Conservation (phyloP, 2,113 vertebrate species). For the Archilochus colubris region DNA sequence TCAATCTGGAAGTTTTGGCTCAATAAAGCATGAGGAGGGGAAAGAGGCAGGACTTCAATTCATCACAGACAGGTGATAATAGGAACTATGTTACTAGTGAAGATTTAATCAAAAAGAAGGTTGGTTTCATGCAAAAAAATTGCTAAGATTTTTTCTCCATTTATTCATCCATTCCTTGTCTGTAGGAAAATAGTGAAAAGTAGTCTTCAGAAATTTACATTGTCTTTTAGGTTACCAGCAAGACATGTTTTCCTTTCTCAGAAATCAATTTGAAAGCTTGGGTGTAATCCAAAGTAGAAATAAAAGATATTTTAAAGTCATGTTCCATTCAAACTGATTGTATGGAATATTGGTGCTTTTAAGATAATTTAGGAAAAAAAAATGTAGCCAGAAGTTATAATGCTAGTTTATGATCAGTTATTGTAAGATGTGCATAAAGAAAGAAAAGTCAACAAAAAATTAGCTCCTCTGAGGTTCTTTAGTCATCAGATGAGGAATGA, state of each 20-base stretch:
- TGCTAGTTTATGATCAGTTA: background rate
- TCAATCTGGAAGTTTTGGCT: background rate
- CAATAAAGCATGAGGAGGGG: background rate
- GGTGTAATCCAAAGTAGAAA: background rate
- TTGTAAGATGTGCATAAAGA: fast-evolving
- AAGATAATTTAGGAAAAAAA: background rate
- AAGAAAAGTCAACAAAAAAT: background rate
- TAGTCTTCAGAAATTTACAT: background rate
- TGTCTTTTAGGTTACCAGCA: background rate
- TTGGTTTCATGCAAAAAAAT: background rate
- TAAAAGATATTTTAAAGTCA: background rate
- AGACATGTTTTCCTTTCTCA: background rate
- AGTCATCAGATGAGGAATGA: background rate
- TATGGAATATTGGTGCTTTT: background rate
- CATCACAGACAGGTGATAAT: background rate
- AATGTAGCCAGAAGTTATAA: background rate
- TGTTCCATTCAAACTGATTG: background rate
- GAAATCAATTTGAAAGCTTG: background rate
- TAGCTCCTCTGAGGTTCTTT: background rate
- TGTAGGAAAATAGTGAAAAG: background rate
- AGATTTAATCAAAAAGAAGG: background rate
- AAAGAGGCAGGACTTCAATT: background rate
- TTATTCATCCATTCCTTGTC: background rate
- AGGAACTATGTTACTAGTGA: background rate
- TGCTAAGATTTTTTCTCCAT: background rate